Evolutionary conservation across 2,888 invertebrate genomes (phyloP).

Genomic region (Pristionchus arcanus): DNA sequence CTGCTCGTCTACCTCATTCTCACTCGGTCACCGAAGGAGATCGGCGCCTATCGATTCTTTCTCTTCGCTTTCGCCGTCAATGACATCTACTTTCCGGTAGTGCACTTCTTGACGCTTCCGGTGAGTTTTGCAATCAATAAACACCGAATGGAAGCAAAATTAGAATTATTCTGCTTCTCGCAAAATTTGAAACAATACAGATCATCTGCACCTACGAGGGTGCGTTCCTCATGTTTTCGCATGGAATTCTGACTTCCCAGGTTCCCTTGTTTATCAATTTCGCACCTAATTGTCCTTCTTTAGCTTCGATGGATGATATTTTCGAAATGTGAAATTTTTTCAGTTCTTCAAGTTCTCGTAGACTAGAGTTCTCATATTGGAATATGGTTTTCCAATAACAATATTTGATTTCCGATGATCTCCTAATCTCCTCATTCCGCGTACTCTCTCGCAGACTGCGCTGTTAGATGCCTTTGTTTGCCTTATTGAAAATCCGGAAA

Average conservation of each 20-base stretch:
- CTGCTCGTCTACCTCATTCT: background rate
- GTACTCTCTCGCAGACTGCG: no score
- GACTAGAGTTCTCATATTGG: no score
- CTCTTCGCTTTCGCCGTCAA: background rate
- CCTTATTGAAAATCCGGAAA: no score
- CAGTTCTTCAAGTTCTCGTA: no score
- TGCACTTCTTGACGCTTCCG: background rate
- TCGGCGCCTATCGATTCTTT: background rate
- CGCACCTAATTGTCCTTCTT: no score
- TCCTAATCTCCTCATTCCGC: no score
- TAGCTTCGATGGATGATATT: background rate
- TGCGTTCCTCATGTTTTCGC: background rate
- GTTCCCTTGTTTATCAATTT: no score
- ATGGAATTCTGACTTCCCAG: background rate
- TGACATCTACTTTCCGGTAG: background rate
- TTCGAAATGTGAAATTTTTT: background rate
- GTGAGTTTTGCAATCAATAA: background rate
- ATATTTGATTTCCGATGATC: no score
- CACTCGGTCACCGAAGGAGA: background rate
- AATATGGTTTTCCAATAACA: no score
- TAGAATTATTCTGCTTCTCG: background rate
- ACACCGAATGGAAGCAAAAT: background rate
- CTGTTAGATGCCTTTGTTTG: no score
- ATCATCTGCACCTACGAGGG: background rate
- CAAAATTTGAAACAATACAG: background rate